Conservation (phyloP, 2,797 vertebrate genomes). For the Oreonectes daqikongensis region DNA sequence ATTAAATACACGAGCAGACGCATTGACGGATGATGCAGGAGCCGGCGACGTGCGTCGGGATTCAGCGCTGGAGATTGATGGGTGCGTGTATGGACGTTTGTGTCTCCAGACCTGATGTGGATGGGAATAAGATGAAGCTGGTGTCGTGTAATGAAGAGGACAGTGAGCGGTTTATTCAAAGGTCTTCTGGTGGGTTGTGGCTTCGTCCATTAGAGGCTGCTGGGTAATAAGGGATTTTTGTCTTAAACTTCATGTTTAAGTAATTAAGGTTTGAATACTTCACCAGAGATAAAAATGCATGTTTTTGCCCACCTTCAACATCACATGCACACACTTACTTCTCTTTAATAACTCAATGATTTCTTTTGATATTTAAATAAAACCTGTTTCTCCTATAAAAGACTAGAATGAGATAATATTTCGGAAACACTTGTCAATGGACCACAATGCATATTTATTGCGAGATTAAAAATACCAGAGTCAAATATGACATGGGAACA, state of each 20-base stretch:
- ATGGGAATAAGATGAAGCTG: constrained; percentile 52
- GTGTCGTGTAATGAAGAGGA: constrained; percentile 43
- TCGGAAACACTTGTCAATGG: no score
- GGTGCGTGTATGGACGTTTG: constrained; percentile 51
- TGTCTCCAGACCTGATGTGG: constrained; percentile 38
- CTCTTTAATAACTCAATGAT: no score
- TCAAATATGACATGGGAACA: constrained; percentile 68
- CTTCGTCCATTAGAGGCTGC: constrained; percentile 58
- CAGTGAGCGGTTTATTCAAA: neutral
- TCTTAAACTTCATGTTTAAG: constrained; percentile 67
- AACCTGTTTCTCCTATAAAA: neutral
- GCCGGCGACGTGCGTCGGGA: constrained; percentile 65
- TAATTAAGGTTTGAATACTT: constrained; percentile 36
- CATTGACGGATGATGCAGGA: constrained; percentile 63
- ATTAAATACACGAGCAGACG: constrained; percentile 65
- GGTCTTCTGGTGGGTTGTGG: constrained; percentile 20
- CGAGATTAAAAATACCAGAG: neutral
- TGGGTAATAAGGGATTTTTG: constrained; percentile 60
- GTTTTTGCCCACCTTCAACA: no score
- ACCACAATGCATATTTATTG: no score
- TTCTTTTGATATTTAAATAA: no score
- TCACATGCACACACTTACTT: no score
- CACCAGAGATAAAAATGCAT: neutral
- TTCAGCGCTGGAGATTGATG: constrained; percentile 69
- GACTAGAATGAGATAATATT: no score